A percentile compares a stretch with the other conserved stretches of the same genome.
These are phyloP conservation scores for Apus apus DNA, from an alignment of 2,113 vertebrate species.

Conservation along the genomic window DNA sequence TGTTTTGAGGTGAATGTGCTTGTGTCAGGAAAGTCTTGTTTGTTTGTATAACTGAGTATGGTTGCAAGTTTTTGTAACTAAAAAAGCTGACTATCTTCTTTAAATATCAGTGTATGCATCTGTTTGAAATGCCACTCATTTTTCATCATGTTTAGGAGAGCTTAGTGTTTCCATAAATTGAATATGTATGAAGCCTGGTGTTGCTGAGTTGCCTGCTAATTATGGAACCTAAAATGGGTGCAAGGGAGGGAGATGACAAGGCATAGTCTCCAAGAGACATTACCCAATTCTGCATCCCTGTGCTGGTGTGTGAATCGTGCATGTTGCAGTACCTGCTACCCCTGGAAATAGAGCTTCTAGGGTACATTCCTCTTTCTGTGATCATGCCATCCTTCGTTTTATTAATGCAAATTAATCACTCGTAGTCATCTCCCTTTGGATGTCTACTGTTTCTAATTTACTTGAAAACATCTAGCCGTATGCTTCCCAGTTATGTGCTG, in stretches of 20 bases:
- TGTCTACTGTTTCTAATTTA: not conserved
- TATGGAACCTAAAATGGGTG: not conserved
- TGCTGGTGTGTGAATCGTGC: not conserved
- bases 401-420: not conserved
- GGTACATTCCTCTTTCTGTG: not conserved
- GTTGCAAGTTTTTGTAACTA: not conserved
- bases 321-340: rapidly evolving
- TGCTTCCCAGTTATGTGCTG: rapidly evolving
- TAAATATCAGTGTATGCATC: not conserved
- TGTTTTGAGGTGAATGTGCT: not conserved
- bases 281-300: not conserved
- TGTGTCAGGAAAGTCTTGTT: not conserved
- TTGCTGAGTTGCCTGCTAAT: not conserved
- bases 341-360: not conserved
- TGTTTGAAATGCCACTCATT: not conserved
- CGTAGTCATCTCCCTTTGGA: not conserved
- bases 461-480: not conserved
- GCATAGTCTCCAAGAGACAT: not conserved
- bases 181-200: not conserved
- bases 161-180: not conserved
- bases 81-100: not conserved
- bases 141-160: not conserved
- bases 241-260: not conserved
- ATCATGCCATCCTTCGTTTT: not conserved
- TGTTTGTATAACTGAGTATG: not conserved